phyloP scores from a whole-genome alignment of 1,140 invertebrate genomes.

The Scylla paramamosain region DNA sequence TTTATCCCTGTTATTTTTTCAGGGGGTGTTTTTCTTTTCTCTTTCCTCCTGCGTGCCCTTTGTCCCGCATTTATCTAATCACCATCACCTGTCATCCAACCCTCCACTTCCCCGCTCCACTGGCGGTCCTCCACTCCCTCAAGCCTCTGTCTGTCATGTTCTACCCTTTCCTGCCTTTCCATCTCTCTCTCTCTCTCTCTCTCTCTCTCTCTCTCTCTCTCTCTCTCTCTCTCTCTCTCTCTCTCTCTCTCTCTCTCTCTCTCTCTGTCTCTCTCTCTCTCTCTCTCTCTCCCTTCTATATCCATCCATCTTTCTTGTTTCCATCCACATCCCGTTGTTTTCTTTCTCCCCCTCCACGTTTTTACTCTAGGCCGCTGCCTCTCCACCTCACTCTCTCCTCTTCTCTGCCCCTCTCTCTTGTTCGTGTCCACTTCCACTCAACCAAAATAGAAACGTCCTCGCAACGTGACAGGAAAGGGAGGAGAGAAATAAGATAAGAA shows the following conservation, averaged over 20 bases:
- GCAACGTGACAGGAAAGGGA: background rate
- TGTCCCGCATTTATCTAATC: background rate
- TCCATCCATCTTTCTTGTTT: no score
- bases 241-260: background rate
- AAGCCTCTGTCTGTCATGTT: no score
- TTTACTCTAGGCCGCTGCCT: background rate
- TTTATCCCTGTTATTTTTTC: background rate
- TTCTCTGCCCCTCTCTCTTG: background rate
- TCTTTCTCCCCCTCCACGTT: no score
- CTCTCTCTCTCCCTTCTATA: background rate
- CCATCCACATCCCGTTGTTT: no score
- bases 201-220: constrained; percentile 20
- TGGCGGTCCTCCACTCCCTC: background rate
- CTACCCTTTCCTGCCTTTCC: background rate
- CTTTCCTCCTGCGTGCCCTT: background rate
- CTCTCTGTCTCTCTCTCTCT: background rate
- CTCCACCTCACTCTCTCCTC: background rate
- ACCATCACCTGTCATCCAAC: background rate
- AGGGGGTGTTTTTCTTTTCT: background rate
- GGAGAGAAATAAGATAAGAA: background rate
- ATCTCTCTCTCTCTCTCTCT: constrained; percentile 10
- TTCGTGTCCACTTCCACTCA: constrained; percentile 9
- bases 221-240: constrained; percentile 20
- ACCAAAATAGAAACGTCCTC: constrained; percentile 10
- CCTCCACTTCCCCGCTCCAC: background rate